These are phyloP conservation scores for Crossocerus cetratus DNA, from an alignment of 2,888 invertebrate genomes.

Conservation along the genomic window DNA sequence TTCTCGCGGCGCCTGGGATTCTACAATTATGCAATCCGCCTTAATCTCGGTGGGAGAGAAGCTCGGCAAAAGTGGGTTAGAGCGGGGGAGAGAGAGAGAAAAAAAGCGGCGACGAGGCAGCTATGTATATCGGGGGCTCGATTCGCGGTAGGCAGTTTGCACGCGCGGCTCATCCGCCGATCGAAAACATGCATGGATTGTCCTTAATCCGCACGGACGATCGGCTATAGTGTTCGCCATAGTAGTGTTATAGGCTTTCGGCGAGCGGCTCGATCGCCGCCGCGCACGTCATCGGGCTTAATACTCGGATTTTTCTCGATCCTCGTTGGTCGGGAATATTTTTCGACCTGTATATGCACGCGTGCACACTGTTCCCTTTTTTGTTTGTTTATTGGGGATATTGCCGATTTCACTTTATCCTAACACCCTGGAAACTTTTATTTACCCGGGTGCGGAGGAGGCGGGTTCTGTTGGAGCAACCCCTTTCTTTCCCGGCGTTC, in stretches of 20 bases:
- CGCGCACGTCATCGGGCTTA: neutral
- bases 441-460: no score
- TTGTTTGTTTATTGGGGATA: no score
- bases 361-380: no score
- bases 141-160: neutral
- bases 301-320: neutral
- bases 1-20: neutral
- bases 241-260: neutral
- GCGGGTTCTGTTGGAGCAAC: no score
- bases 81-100: neutral
- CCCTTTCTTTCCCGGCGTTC: no score
- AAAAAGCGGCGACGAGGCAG: neutral
- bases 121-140: neutral
- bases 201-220: slow-evolving; percentile 13
- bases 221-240: neutral
- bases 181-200: slow-evolving; percentile 15
- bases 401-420: no score
- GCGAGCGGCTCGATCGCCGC: neutral
- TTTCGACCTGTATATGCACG: neutral
- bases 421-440: no score
- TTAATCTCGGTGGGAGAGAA: neutral
- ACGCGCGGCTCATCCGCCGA: neutral
- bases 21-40: neutral
- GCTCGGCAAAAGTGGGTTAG: neutral
- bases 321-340: neutral